phyloP scores from a whole-genome alignment of 2,888 invertebrate species.

The Panopea generosa region DNA sequence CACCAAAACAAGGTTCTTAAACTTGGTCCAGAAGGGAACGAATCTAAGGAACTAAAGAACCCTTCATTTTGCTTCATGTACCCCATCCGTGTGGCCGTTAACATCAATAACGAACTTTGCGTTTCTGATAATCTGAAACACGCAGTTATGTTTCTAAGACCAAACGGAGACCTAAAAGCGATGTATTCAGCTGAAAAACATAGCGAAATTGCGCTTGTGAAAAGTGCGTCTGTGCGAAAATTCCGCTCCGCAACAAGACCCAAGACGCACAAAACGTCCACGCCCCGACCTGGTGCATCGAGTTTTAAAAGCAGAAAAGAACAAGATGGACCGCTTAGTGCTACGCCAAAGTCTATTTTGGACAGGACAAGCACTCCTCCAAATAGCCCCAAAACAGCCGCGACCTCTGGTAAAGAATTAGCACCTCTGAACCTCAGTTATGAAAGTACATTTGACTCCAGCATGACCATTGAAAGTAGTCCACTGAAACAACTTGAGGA shows the following conservation, averaged over 20 bases:
- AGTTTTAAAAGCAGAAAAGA: slow-evolving; percentile 55
- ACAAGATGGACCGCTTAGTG: slow-evolving; percentile 43
- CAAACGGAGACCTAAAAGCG: slow-evolving; percentile 54
- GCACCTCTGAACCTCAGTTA: slow-evolving; percentile 51
- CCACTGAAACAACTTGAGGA: slow-evolving; percentile 16
- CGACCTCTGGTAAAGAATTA: slow-evolving; percentile 30
- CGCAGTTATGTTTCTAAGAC: slow-evolving; percentile 49
- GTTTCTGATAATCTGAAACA: slow-evolving; percentile 64
- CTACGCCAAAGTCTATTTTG: slow-evolving; percentile 34
- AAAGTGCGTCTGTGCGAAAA: slow-evolving; percentile 11
- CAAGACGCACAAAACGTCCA: slow-evolving; percentile 21
- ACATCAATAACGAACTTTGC: slow-evolving; percentile 57
- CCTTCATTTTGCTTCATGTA: slow-evolving; percentile 59
- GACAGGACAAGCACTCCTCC: slow-evolving; percentile 35
- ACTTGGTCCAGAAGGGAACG: slow-evolving; percentile 62
- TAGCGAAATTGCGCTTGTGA: slow-evolving; percentile 39
- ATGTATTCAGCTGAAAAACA: slow-evolving; percentile 37
- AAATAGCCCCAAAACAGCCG: slow-evolving; percentile 37
- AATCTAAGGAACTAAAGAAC: slow-evolving; percentile 59
- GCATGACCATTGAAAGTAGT: slow-evolving; percentile 41
- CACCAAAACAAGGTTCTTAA: slow-evolving; percentile 61
- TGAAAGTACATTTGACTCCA: slow-evolving; percentile 47
- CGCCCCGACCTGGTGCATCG: slow-evolving; percentile 33
- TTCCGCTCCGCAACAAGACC: slow-evolving; percentile 10
- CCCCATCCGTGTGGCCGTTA: slow-evolving; percentile 64